Evolutionary conservation across 2,888 invertebrate genomes (phyloP).

Genomic region (Osedax frankpressi): DNA sequence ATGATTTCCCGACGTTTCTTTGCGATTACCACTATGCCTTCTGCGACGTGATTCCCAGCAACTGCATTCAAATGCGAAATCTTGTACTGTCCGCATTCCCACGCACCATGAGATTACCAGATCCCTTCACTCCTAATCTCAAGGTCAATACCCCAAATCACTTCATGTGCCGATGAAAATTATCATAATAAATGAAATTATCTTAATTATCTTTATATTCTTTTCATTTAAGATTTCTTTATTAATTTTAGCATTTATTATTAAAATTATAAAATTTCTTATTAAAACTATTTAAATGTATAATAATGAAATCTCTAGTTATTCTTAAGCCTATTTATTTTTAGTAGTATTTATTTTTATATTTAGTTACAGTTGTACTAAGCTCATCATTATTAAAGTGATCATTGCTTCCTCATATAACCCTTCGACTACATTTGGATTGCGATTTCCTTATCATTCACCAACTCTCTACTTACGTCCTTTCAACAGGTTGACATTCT

Average conservation of each 20-base stretch:
- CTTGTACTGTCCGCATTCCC: slow-evolving; percentile 94
- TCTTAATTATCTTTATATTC: not conserved
- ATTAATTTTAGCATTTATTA: too few relatives aligned
- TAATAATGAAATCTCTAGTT: too few relatives aligned
- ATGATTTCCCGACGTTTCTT: slow-evolving; percentile 97
- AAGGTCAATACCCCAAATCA: slow-evolving; percentile 59
- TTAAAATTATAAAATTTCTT: too few relatives aligned
- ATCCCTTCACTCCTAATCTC: slow-evolving; percentile 93
- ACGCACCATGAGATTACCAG: slow-evolving; percentile 89
- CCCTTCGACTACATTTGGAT: too few relatives aligned
- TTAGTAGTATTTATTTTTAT: too few relatives aligned
- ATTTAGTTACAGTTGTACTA: too few relatives aligned
- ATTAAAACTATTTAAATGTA: too few relatives aligned
- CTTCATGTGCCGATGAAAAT: not conserved
- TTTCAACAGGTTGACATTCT: slow-evolving; percentile 78
- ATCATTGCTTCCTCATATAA: too few relatives aligned
- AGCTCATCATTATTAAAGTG: too few relatives aligned
- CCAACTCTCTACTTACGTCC: slow-evolving; percentile 92
- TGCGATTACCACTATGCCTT: slow-evolving; percentile 98
- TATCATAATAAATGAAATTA: not conserved
- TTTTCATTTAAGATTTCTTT: not conserved
- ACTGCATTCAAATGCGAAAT: slow-evolving; percentile 96
- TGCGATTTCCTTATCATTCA: too few relatives aligned
- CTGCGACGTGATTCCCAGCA: slow-evolving; percentile 96
- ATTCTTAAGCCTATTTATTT: too few relatives aligned